These are phyloP conservation scores for Anableps anableps DNA, from an alignment of 2,797 vertebrate species.

Conservation along the genomic window DNA sequence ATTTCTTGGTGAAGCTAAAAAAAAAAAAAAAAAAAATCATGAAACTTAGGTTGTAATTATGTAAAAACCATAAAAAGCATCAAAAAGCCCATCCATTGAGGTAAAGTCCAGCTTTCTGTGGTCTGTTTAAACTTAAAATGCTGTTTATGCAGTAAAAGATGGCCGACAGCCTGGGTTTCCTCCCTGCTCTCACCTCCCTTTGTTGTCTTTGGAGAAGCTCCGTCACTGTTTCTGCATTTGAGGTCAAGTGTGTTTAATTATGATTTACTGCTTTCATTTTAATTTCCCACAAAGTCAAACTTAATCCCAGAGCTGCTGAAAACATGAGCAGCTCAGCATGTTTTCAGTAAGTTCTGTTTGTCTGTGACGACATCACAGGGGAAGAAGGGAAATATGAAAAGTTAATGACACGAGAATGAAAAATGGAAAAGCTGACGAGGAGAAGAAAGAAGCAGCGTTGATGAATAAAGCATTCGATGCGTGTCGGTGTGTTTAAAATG, in stretches of 20 bases:
- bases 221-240: not conserved
- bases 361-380: conserved; percentile 9
- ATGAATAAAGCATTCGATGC: conserved; percentile 39
- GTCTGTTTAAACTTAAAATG: not conserved
- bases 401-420: conserved; percentile 73
- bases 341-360: conserved; percentile 6
- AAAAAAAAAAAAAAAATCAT: no score
- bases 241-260: conserved; percentile 61
- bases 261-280: conserved; percentile 78
- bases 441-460: conserved; percentile 34
- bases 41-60: not conserved
- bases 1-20: not conserved
- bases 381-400: conserved; percentile 52
- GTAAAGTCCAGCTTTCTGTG: not conserved
- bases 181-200: not conserved
- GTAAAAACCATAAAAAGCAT: not conserved
- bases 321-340: not conserved
- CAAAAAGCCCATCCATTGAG: not conserved
- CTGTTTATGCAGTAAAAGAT: not conserved
- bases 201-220: not conserved
- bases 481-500: conserved; percentile 8
- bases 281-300: conserved; percentile 62
- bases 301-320: not conserved
- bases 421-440: conserved; percentile 58
- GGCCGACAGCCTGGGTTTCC: not conserved